Evolutionary conservation across 2,113 vertebrate species (phyloP), one percentile per base, ranked within the genome.

Genomic region (Rhinopithecus roxellana): DNA sequence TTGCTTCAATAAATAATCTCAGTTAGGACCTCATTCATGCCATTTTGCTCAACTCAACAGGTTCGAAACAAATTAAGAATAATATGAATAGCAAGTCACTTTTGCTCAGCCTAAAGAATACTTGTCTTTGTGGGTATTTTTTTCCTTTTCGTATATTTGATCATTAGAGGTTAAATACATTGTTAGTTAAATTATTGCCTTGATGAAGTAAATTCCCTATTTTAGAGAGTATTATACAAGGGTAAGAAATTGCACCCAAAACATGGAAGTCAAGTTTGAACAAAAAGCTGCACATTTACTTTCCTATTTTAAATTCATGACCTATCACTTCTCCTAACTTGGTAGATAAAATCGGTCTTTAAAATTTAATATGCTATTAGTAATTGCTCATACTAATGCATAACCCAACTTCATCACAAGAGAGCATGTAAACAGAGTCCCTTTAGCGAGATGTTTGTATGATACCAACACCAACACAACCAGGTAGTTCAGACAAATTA

Each of bases 1-100:
- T 96, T 96, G 89, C 96, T 77, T 95, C 84, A 96, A 96, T 97
- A 97, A 98, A 89, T 97, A 97, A 96, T 94, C 95, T 94, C 81
- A 96, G 89, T 64, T 61, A 95, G 87, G 69, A 80, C 64, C 40
- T 89, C 84, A 90, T 95, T 96, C 95, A 69, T 70, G 80, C 32
- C 57, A 88, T 74, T 97, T 93, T 95, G 27, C 45, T 93, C 40
- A 75, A 74, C 69, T 87, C 79, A 92, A 92, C 12, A 74, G 32
- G 35, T 82, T 45, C 32, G 79, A 82, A 82, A 72, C 14, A 61
- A 84, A 95, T 35, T 81, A 92, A 72, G 70, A 91, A 75, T 75
- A 84, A 78, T 87, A 95, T 93, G 67, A 96, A 83, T 79, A 82
- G 20, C 30, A 50, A 79, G 43, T 50, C 23, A 84, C 59, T 94